Percentiles rank a stretch among this genome's conserved stretches.
phyloP scores from a whole-genome alignment of 2,797 vertebrate genomes.

The Buphagus erythrorhynchus region DNA sequence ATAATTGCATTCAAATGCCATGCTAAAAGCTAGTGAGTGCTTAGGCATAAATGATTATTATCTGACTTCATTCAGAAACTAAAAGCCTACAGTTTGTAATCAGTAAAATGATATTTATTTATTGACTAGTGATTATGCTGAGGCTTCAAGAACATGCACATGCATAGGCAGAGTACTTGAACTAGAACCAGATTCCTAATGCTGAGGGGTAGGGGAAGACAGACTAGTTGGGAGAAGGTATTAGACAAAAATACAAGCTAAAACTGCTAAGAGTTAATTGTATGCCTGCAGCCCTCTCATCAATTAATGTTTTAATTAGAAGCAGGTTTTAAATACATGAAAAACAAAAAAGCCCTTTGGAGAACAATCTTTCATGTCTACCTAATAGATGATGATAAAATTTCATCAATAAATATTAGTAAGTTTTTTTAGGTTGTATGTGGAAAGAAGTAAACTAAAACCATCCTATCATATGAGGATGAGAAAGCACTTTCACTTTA shows the following conservation, averaged over 20 bases:
- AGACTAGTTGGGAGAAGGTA: neutral
- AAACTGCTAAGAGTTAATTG: neutral
- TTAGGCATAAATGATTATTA: neutral
- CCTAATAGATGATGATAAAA: neutral
- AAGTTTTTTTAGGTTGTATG: neutral
- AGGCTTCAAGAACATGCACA: neutral
- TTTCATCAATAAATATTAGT: neutral
- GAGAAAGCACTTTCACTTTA: neutral
- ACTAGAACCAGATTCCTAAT: neutral
- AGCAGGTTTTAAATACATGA: neutral
- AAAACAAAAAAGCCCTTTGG: neutral
- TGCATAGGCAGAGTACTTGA: neutral
- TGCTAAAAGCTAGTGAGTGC: neutral
- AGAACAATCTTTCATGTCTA: neutral
- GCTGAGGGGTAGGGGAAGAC: neutral
- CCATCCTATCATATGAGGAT: neutral
- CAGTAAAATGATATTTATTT: neutral
- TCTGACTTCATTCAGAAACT: conserved; percentile 17
- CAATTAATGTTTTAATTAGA: neutral
- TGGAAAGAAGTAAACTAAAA: neutral
- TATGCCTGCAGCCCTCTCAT: neutral
- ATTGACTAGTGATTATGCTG: neutral
- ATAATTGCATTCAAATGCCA: conserved; percentile 30
- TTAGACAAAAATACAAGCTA: neutral
- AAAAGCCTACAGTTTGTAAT: neutral